These are phyloP conservation scores for Fistularia commersonii DNA, from an alignment of 2,797 vertebrate genomes.

Conservation along the genomic window DNA sequence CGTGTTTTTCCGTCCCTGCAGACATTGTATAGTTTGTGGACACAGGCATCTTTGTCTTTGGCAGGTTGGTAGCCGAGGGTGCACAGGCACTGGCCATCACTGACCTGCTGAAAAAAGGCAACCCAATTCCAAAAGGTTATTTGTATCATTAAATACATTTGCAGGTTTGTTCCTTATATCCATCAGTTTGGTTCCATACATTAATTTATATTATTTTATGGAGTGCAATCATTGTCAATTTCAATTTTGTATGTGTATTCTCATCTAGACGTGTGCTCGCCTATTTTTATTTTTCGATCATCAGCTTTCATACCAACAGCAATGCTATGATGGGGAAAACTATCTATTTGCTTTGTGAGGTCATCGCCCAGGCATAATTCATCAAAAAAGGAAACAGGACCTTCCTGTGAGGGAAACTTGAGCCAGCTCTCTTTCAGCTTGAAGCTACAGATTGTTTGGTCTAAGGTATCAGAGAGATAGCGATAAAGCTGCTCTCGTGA, in stretches of 20 bases:
- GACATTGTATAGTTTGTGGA: constrained; percentile 59
- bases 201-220: too few relatives aligned
- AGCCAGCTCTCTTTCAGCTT: constrained; percentile 44
- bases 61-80: constrained; percentile 67
- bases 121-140: constrained; percentile 4
- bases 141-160: constrained; percentile 2
- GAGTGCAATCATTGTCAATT: too few relatives aligned
- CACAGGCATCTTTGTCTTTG: constrained; percentile 60
- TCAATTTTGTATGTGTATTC: too few relatives aligned
- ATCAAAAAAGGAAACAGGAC: constrained; percentile 47
- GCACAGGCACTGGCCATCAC: constrained; percentile 80
- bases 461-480: constrained; percentile 35
- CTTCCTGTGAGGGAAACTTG: constrained; percentile 39
- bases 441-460: constrained; percentile 55
- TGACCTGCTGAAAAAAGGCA: constrained; percentile 65
- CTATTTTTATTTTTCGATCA: background rate
- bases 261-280: too few relatives aligned
- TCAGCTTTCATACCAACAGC: background rate
- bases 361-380: constrained; percentile 15
- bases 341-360: background rate
- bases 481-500: constrained; percentile 16
- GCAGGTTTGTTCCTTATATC: constrained; percentile 12
- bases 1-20: constrained; percentile 75
- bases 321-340: background rate
- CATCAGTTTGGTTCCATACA: background rate